Evolutionary conservation across 2,113 vertebrate genomes (phyloP), one percentile per base, ranked within the genome.

Genomic region (Lophotis ruficrista): DNA sequence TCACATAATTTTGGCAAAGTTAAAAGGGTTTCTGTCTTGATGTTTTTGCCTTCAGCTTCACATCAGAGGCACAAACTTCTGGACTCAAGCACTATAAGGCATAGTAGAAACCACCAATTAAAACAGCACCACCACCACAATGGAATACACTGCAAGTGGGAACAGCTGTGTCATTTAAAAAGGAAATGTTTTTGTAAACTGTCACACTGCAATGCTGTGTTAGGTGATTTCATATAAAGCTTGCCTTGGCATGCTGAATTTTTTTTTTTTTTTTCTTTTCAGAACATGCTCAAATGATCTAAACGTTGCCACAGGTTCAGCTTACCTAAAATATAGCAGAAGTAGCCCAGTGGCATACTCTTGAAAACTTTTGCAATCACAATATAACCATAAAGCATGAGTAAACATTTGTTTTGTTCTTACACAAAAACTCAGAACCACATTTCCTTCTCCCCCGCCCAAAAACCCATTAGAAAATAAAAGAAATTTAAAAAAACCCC

Each of bases 71-170:
- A 98, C 98, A 96, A 89, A 97, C 95, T 97, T 98, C 95, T 97
- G 90, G 93, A 97, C 92, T 97, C 96, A 91, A 98, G 95, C 97
- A 98, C 96, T 98, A 91, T 98, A 99, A 99, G 98, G 98, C 98
- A 98, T 98, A 97, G 96, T 97, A 97, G 97, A 98, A 98, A 98
- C 94, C 90, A 97, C 86, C 94, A 93, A 95, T 95, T 97, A 94
- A 77, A 96, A 95, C 62, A 95, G 64, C 88, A 90, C 15, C 61
- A 81, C 83, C 65, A 77, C 69, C 50, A 94, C 78, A 80, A 96
- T 60, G 50, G 69, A 97, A 96, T 97, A 98, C 94, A 97, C 94
- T 97, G 96, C 95, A 96, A 97, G 94, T 94, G 91, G 92, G 95
- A 97, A 97, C 87, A 96, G 93, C 95, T 86, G 56, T 89, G 89